Conservation (phyloP, 23 tunicate genomes). For the Styela clava region DNA sequence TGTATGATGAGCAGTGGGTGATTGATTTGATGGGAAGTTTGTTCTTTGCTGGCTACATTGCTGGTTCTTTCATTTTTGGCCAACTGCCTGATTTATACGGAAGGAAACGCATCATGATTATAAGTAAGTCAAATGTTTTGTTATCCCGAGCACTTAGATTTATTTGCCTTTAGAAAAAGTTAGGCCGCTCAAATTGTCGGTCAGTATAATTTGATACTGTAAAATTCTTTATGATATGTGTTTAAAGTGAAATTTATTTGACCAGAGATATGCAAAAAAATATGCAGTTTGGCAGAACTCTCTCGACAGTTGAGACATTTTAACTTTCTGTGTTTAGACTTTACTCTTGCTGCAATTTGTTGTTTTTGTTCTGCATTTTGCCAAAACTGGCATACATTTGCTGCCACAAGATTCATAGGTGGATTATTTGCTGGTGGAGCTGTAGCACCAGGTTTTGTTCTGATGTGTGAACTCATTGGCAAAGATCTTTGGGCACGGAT, state of each 20-base stretch:
- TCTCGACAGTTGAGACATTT: too few relatives aligned
- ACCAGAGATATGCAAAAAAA: too few relatives aligned
- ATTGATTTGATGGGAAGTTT: constrained; percentile 57
- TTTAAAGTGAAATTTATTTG: too few relatives aligned
- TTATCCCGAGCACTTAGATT: not conserved
- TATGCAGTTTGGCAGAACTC: too few relatives aligned
- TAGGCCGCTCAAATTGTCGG: too few relatives aligned
- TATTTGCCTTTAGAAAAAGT: too few relatives aligned
- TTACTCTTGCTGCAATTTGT: not conserved
- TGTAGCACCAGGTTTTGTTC: constrained; percentile 31
- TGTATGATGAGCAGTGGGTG: constrained; percentile 60
- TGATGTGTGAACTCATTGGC: constrained; percentile 57
- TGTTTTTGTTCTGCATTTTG: constrained; percentile 56
- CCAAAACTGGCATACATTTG: constrained; percentile 70
- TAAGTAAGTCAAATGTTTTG: constrained; percentile 25
- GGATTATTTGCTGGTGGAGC: constrained; percentile 66
- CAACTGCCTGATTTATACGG: constrained; percentile 78
- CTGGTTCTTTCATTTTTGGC: constrained; percentile 59
- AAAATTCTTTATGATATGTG: too few relatives aligned
- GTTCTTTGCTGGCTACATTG: constrained; percentile 69
- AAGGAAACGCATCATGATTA: constrained; percentile 32
- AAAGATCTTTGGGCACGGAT: constrained; percentile 13
- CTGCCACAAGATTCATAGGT: constrained; percentile 52
- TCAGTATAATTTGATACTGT: too few relatives aligned
- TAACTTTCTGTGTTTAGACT: constrained; percentile 1